A percentile compares a stretch with the other conserved stretches of the same genome.
phyloP scores from a whole-genome alignment of 2,797 vertebrate genomes.

The Emydoidea blandingii region DNA sequence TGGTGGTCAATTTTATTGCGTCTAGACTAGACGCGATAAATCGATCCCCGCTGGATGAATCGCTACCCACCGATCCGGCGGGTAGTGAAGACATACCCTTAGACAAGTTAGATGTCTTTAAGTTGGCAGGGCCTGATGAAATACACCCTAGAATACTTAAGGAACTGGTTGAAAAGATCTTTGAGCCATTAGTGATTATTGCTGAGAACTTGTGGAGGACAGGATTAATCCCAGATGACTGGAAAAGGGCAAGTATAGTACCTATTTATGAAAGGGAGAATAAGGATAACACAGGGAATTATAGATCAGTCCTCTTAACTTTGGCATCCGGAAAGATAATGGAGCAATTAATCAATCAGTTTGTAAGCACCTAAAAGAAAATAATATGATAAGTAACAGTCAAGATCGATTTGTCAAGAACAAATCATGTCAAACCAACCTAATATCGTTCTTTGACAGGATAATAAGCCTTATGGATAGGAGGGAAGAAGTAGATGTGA shows the following conservation, averaged over 20 bases:
- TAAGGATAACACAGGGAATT: background rate
- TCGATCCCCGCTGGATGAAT: too few relatives aligned
- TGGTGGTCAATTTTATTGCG: too few relatives aligned
- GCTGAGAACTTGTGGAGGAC: background rate
- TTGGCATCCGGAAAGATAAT: background rate
- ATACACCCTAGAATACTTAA: background rate
- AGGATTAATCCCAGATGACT: background rate
- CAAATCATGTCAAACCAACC: background rate
- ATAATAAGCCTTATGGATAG: background rate
- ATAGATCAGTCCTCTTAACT: background rate
- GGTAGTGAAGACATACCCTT: too few relatives aligned
- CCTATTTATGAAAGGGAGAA: background rate
- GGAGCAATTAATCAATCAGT: background rate
- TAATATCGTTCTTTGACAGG: background rate
- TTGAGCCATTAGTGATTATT: background rate
- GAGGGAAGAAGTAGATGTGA: background rate
- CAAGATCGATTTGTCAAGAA: background rate
- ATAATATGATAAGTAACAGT: background rate
- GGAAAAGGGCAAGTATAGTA: background rate
- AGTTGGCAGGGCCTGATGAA: too few relatives aligned
- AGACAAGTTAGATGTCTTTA: too few relatives aligned
- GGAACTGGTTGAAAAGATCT: background rate
- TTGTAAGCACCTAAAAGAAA: background rate
- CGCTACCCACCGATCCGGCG: too few relatives aligned
- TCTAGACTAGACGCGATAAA: too few relatives aligned